phyloP scores from a whole-genome alignment of 1,140 invertebrate genomes.

The Diplogasteroides magnus region DNA sequence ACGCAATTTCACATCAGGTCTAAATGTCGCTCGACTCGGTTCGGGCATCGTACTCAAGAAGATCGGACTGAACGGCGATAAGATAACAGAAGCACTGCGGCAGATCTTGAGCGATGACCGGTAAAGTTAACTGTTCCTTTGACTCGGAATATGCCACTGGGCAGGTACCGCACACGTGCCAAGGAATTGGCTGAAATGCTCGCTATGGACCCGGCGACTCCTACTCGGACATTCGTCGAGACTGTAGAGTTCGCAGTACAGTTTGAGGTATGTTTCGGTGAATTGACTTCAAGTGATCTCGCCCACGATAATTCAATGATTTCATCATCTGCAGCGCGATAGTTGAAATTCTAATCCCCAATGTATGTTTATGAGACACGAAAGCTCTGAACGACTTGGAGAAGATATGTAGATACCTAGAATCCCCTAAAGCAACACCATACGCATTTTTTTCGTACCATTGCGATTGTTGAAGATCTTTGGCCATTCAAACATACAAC shows the following conservation, averaged over 20 bases:
- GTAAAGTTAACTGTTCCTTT: background rate
- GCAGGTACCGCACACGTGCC: background rate
- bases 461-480: no score
- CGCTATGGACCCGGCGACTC: background rate
- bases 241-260: background rate
- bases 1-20: background rate
- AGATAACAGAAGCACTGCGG: background rate
- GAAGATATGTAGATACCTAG: no score
- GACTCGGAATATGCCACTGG: no score
- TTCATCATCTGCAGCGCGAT: no score
- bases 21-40: slow-evolving; percentile 3
- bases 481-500: no score
- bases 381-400: no score
- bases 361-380: no score
- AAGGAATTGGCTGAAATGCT: background rate
- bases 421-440: no score
- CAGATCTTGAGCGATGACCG: slow-evolving; percentile 3
- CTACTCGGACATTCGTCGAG: background rate
- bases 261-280: background rate
- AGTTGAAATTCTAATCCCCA: no score
- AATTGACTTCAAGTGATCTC: no score
- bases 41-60: slow-evolving; percentile 6
- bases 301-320: no score
- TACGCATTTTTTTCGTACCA: no score
- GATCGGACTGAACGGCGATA: background rate